Evolutionary conservation across 2,888 invertebrate species (phyloP).

Genomic region (Tiphia femorata): DNA sequence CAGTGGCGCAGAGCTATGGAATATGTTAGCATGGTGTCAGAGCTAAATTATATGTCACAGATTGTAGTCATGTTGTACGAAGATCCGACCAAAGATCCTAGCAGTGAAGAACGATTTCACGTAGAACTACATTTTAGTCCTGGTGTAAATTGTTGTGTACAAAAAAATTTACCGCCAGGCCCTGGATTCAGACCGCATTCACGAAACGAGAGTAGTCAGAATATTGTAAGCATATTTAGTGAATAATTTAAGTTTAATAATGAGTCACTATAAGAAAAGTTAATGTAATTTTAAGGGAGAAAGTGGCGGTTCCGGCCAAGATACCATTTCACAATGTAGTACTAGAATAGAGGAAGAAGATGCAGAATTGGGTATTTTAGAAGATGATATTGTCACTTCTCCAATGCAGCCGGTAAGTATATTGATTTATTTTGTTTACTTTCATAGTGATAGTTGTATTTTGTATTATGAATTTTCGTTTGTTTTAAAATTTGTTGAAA

Average conservation of each 20-base stretch:
- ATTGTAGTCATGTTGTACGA: constrained; percentile 99
- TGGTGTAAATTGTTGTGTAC: constrained; percentile 96
- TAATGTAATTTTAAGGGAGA: constrained; percentile 50
- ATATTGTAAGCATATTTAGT: constrained; percentile 69
- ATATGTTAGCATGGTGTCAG: constrained; percentile 97
- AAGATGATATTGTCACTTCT: constrained; percentile 55
- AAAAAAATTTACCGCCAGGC: constrained; percentile 92
- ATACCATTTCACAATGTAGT: constrained; percentile 62
- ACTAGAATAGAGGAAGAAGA: constrained; percentile 78
- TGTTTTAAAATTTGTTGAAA: too few relatives aligned
- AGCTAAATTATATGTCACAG: constrained; percentile 99
- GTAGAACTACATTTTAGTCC: constrained; percentile 99
- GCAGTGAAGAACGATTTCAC: constrained; percentile 94
- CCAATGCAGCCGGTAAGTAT: constrained; percentile 48
- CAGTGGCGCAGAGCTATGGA: constrained; percentile 99
- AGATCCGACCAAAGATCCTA: constrained; percentile 95
- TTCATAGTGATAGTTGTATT: not conserved
- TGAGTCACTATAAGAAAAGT: not conserved
- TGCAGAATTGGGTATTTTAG: constrained; percentile 56
- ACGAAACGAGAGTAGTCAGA: constrained; percentile 78
- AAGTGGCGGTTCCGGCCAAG: constrained; percentile 51
- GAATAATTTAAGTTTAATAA: not conserved
- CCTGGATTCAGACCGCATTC: constrained; percentile 94
- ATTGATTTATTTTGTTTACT: not conserved
- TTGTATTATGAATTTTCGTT: not conserved